Evolutionary conservation across 2,797 vertebrate species (phyloP), one percentile per base, ranked within the genome.

Genomic region (Pelochelys cantorii): DNA sequence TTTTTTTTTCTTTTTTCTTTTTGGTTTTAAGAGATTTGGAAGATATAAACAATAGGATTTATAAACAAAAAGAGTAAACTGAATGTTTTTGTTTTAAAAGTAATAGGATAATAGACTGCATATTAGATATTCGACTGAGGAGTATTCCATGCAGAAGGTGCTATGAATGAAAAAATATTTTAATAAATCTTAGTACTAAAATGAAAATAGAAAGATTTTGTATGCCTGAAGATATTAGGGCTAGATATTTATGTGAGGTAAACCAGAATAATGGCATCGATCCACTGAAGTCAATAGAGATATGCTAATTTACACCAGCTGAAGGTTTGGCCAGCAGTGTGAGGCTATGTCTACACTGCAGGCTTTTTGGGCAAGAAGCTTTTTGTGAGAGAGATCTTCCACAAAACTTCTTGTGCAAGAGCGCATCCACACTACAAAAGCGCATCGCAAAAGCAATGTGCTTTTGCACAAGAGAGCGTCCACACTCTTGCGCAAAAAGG

Each of bases 51-150:
- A 75, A 96, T 74, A 75, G 94, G 27, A 14, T 55, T 95, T 96
- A 90, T 96, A 95, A 97, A 96, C 89, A 94, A 85, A 86, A 68
- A 90, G 80, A 65, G 52, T 94, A 95, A 96, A 93, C 94, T 94
- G 89, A 60, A 83, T 92, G 65, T 68, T 92, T 96, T 95, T 95
- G 84, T 93, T 55, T 7, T 86, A 89, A 96, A 90, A 87, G 89
- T 62, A 80, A 81, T 54, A 95, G 96, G 85, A 88, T 93, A 93
- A 84, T 37, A 27, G 17, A 7, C 34, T 88, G 48, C 94, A 84
- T 86, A 88, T 80, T 93, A 86, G 85, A 57, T 90, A 85, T 95
- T 86, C 93, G 91, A 93, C 90, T 85, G 56, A 94, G 95, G 65
- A 92, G 34, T 81, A 23, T 86, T 94, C 23, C 59, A 68, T 86